Evolutionary conservation across 2,888 invertebrate genomes (phyloP), one percentile per base, ranked within the genome.

Genomic region (Pollenia labialis): DNA sequence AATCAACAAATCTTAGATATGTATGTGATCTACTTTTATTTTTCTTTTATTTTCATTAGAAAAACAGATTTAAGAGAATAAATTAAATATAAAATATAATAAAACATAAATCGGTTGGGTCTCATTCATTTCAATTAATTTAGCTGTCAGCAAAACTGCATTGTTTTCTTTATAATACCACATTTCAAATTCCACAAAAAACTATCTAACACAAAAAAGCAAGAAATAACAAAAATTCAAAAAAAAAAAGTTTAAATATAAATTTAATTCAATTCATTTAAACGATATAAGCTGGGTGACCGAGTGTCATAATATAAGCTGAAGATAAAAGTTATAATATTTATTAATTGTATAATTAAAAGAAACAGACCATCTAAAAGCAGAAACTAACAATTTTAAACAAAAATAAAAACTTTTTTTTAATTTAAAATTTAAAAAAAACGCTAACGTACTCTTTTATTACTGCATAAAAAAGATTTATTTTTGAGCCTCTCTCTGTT

Each of bases 321-420:
- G 69, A 8, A 11, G 1, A 52, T 32, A 46, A 54, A 40, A 48
- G 9, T 18, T 42, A 11, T 23, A 40, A 50, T 40, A 44, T 16
- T 50, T 75, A 68, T 68, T 75, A 69, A 62, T 75, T 75, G 46
- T 68, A 32, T 75, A 82, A 82, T 75, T 75, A 50, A 58, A 69
- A 71, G n/a, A 64, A 58, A 52, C 1, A 11, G 6, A 42, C 8
- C 40, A 50, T 44, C 16, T 50, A 42, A 18, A 64, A 72, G 74
- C 12, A n/a, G 9, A 56, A 58, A 50, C 8, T 32, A 48, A 58
- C 72, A 72, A 58, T 11, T 66, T 44, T 23, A 48, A 66, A 18
- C 23, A 23, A 11, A 52, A 40, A 69, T 40, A 44, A 4, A 23
- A 52, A 16, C 1, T 69, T 76, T 62, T 42, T 48, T 12, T 54